phyloP scores from a whole-genome alignment of 2,888 invertebrate species.

The Eilema griseolum region DNA sequence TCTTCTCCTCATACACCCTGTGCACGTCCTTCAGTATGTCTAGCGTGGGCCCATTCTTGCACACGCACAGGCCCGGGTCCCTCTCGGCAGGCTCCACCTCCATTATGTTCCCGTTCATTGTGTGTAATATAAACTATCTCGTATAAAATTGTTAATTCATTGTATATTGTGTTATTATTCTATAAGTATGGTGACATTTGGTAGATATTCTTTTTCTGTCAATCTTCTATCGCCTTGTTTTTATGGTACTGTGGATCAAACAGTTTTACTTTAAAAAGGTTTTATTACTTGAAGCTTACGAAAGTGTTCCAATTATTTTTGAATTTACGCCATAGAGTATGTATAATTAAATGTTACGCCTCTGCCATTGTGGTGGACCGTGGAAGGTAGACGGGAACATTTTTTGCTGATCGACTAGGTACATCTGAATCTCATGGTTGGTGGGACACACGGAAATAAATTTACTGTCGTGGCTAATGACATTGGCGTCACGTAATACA shows the following conservation, averaged over 20 bases:
- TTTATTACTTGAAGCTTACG: neutral
- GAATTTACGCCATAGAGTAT: no score
- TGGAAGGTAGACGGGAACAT: no score
- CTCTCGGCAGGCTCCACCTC: conserved; percentile 61
- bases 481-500: no score
- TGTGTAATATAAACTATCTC: conserved; percentile 13
- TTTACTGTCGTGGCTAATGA: no score
- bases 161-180: conserved; percentile 23
- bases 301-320: no score
- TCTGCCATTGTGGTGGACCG: no score
- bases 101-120: conserved; percentile 61
- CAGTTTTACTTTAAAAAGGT: neutral
- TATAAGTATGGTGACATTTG: conserved; percentile 25
- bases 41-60: conserved; percentile 67
- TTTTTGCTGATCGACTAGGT: no score
- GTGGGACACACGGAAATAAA: no score
- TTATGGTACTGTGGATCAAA: neutral
- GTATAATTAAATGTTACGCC: no score
- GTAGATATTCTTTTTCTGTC: conserved; percentile 23
- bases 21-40: conserved; percentile 88
- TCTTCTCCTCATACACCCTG: conserved; percentile 87
- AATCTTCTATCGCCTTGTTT: neutral
- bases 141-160: conserved; percentile 33
- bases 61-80: conserved; percentile 57
- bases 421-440: no score